These are phyloP conservation scores for Scolopax bukidnonensis DNA, from an alignment of 2,797 vertebrate genomes.

Conservation along the genomic window DNA sequence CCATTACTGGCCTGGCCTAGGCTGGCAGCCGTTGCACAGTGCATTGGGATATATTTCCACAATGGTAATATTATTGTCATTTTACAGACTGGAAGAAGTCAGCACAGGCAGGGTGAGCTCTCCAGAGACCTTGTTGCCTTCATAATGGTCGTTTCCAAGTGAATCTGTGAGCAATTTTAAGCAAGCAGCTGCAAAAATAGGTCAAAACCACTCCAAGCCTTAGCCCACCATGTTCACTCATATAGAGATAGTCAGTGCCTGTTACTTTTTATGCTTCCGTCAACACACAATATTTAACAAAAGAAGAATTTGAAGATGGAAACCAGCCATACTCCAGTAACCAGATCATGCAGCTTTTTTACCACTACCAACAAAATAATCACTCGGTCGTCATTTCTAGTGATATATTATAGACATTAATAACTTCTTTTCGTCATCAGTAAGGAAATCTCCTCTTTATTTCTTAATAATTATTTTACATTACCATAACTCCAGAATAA, in stretches of 20 bases:
- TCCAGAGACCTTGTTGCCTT: background rate
- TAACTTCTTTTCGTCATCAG: background rate
- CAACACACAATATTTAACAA: background rate
- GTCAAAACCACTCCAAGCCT: background rate
- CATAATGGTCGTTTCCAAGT: background rate
- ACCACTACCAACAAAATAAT: background rate
- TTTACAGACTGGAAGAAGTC: background rate
- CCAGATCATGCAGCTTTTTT: background rate
- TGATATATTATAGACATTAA: background rate
- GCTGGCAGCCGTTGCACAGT: fast-evolving
- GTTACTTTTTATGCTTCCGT: background rate
- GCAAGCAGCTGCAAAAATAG: background rate
- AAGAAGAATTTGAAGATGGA: background rate
- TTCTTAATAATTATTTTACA: background rate
- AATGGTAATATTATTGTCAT: background rate
- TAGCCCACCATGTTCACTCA: background rate
- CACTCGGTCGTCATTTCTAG: background rate
- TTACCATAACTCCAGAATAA: background rate
- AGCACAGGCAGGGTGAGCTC: background rate
- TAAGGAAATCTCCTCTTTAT: background rate
- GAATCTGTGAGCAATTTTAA: background rate
- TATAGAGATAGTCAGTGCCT: background rate
- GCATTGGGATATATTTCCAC: background rate
- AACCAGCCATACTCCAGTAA: background rate
- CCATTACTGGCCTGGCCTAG: background rate